A percentile compares a stretch with the other conserved stretches of the same genome.
Conservation (phyloP, 2,797 vertebrate species). For the Halcyon smyrnensis region DNA sequence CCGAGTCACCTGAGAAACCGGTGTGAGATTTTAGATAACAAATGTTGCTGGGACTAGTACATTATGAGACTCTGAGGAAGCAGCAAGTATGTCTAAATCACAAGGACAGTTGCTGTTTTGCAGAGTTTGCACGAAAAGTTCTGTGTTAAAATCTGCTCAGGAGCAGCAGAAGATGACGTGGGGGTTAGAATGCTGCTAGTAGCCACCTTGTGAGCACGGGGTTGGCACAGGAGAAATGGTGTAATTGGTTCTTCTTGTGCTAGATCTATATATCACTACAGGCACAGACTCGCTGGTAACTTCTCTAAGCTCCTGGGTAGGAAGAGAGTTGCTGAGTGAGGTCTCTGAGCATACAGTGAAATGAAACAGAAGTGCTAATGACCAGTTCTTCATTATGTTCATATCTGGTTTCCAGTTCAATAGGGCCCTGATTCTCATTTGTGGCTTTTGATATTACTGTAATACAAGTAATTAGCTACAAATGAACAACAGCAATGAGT, state of each 20-base stretch:
- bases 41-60: background rate
- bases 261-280: background rate
- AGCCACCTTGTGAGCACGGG: background rate
- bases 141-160: background rate
- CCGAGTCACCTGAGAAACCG: background rate
- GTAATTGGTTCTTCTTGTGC: background rate
- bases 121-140: background rate
- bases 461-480: constrained; percentile 32
- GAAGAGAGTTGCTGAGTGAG: background rate
- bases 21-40: background rate
- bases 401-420: constrained; percentile 7
- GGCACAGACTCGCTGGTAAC: background rate
- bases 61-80: background rate
- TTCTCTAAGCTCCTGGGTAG: background rate
- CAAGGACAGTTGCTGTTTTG: background rate
- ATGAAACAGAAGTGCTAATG: constrained; percentile 13
- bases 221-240: background rate
- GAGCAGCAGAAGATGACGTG: background rate
- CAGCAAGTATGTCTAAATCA: background rate
- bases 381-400: constrained; percentile 22
- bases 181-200: background rate
- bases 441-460: constrained; percentile 25
- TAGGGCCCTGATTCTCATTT: constrained; percentile 14
- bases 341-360: background rate
- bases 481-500: background rate